phyloP scores from a whole-genome alignment of 2,797 vertebrate genomes.

The Lithobates pipiens region DNA sequence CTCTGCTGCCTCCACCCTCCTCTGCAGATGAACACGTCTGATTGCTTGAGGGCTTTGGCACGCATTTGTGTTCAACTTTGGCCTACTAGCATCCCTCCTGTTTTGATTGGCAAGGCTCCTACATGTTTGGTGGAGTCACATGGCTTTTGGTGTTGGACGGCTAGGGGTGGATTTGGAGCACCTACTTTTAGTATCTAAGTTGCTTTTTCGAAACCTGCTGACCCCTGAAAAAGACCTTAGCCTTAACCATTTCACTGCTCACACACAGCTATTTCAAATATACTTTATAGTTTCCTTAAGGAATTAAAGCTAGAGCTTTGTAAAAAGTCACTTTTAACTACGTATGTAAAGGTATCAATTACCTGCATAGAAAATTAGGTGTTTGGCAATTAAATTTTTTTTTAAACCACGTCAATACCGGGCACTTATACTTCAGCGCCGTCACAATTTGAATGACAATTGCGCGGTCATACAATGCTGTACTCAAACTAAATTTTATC shows the following conservation, averaged over 20 bases:
- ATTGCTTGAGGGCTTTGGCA: slow-evolving; percentile 77
- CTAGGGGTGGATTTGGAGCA: slow-evolving; percentile 66
- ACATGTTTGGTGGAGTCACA: slow-evolving; percentile 82
- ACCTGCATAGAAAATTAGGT: no score
- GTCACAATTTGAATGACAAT: no score
- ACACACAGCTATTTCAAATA: no score
- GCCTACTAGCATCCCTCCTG: slow-evolving; percentile 77
- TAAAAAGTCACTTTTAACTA: no score
- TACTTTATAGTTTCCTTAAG: no score
- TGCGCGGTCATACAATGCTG: no score
- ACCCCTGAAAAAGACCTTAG: not conserved
- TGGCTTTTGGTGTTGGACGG: slow-evolving; percentile 64
- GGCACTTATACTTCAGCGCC: no score
- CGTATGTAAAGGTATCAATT: no score
- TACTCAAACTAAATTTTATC: no score
- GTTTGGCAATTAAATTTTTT: no score
- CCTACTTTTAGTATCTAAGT: slow-evolving; percentile 45
- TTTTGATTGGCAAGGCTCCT: slow-evolving; percentile 62
- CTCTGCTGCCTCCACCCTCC: slow-evolving; percentile 64
- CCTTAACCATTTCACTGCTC: slow-evolving; percentile 12
- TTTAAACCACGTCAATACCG: no score
- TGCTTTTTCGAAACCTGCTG: not conserved
- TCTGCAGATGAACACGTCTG: slow-evolving; percentile 72
- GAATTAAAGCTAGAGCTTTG: no score
- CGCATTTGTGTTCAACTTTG: slow-evolving; percentile 82